Evolutionary conservation across 2,888 invertebrate species (phyloP).

Genomic region (Eulithis prunata): DNA sequence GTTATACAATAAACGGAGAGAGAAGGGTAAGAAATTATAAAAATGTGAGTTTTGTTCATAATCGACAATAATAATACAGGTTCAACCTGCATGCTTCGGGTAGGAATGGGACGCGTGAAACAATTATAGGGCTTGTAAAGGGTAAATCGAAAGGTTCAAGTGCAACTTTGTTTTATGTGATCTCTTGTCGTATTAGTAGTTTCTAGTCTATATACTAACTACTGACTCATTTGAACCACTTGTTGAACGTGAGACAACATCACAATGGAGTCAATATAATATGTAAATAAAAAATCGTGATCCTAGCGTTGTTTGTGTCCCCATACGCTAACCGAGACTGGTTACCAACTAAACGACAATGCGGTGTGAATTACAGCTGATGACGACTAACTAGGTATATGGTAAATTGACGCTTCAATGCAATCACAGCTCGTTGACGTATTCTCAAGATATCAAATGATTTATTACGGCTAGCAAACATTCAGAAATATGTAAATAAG

Average conservation of each 20-base stretch:
- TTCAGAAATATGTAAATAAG: constrained; percentile 38
- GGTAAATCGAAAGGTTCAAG: too few species aligned
- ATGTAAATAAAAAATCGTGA: constrained; percentile 58
- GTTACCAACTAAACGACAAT: constrained; percentile 62
- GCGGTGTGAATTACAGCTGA: constrained; percentile 70
- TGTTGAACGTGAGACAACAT: constrained; percentile 38
- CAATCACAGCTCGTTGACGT: constrained; percentile 57
- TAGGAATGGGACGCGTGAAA: too few species aligned
- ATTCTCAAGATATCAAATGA: constrained; percentile 70
- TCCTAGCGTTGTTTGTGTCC: constrained; percentile 63
- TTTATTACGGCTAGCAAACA: constrained; percentile 59
- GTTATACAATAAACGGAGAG: too few species aligned
- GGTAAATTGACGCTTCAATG: constrained; percentile 69
- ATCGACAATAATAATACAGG: too few species aligned
- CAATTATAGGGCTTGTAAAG: too few species aligned
- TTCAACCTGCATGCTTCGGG: too few species aligned
- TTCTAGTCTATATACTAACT: constrained; percentile 1
- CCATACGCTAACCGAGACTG: constrained; percentile 53
- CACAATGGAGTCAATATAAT: constrained; percentile 40
- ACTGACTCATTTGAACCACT: constrained; percentile 12
- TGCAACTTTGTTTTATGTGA: neutral
- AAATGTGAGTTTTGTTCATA: too few species aligned
- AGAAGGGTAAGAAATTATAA: too few species aligned
- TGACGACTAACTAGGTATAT: constrained; percentile 44
- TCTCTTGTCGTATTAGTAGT: neutral